Conservation (phyloP, 2,113 vertebrate species). For the Artemisiospiza belli region DNA sequence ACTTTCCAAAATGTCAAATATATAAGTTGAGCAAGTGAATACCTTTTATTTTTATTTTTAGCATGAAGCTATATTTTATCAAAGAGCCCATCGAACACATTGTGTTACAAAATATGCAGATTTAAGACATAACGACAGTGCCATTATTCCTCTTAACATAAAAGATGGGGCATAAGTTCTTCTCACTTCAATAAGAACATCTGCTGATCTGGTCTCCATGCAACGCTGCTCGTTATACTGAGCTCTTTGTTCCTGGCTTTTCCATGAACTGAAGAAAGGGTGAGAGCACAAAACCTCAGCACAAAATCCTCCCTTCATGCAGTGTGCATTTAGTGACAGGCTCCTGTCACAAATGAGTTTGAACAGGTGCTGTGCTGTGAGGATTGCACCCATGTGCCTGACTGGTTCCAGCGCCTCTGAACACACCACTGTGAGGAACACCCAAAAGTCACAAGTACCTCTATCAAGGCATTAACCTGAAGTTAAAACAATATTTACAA, state of each 20-base stretch:
- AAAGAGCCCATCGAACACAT: not conserved
- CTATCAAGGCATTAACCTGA: not conserved
- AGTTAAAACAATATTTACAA: not conserved
- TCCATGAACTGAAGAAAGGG: not conserved
- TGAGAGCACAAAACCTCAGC: not conserved
- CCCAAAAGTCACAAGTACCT: not conserved
- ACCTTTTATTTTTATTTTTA: not conserved
- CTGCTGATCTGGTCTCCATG: not conserved
- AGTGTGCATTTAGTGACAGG: rapidly evolving
- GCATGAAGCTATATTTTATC: not conserved
- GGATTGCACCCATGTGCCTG: rapidly evolving
- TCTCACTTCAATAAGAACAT: not conserved
- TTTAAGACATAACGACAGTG: not conserved
- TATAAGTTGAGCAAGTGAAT: not conserved
- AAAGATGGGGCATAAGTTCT: not conserved
- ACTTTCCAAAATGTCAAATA: not conserved
- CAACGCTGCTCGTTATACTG: not conserved
- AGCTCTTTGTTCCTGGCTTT: not conserved
- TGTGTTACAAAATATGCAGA: not conserved
- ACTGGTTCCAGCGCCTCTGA: not conserved
- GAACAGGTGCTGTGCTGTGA: rapidly evolving
- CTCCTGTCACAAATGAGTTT: not conserved
- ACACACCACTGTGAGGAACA: not conserved
- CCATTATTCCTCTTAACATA: not conserved
- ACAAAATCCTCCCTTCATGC: not conserved